A percentile compares a stretch with the other conserved stretches of the same genome.
These are phyloP conservation scores for Peromyscus maniculatus DNA, from an alignment of 2,113 vertebrate species.

Conservation along the genomic window DNA sequence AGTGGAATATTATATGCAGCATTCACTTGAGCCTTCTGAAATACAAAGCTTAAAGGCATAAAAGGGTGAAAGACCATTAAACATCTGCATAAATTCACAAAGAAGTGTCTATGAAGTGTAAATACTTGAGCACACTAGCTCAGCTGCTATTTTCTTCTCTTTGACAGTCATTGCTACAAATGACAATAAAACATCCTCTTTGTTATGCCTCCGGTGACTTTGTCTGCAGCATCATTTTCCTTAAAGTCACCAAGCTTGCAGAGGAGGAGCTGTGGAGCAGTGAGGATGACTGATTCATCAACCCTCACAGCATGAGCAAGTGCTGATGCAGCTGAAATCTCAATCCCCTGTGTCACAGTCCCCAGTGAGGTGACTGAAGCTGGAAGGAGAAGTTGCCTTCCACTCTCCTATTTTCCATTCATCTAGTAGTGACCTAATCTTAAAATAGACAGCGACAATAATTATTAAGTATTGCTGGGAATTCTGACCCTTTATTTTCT, in stretches of 20 bases:
- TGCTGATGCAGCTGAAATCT: background rate
- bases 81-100: background rate
- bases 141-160: background rate
- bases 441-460: background rate
- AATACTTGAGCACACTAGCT: background rate
- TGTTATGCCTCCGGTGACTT: background rate
- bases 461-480: background rate
- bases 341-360: background rate
- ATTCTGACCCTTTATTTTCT: background rate
- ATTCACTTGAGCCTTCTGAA: background rate
- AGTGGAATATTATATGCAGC: background rate
- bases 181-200: background rate
- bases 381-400: background rate
- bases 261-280: background rate
- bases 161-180: background rate
- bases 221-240: background rate
- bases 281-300: background rate
- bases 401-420: background rate
- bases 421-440: background rate
- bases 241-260: background rate
- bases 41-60: background rate
- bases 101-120: background rate
- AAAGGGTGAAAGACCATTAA: background rate
- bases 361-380: background rate
- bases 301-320: background rate